phyloP scores from a whole-genome alignment of 2,797 vertebrate species.

The Echeneis naucrates region DNA sequence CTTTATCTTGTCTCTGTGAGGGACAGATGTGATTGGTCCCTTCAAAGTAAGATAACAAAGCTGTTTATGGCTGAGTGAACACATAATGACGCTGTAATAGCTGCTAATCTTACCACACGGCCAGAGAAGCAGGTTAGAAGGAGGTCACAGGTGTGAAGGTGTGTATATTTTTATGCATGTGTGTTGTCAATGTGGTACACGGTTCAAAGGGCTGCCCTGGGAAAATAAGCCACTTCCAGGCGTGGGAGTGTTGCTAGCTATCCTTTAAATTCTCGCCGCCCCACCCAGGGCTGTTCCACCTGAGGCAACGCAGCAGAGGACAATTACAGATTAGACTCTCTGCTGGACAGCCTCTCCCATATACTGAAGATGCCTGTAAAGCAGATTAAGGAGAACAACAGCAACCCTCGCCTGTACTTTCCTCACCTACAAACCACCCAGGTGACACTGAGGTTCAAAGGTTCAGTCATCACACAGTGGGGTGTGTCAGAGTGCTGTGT shows the following conservation, averaged over 20 bases:
- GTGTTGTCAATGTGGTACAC: slow-evolving; percentile 30
- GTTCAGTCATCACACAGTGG: slow-evolving; percentile 57
- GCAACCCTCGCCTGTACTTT: slow-evolving; percentile 74
- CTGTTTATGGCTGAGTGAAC: slow-evolving; percentile 71
- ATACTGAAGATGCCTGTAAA: slow-evolving; percentile 74
- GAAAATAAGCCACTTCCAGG: slow-evolving; percentile 69
- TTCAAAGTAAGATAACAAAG: slow-evolving; percentile 65
- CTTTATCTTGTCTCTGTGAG: slow-evolving; percentile 64
- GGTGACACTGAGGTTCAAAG: slow-evolving; percentile 78
- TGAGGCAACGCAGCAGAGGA: slow-evolving; percentile 74
- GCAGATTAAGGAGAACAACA: slow-evolving; percentile 77
- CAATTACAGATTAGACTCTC: slow-evolving; percentile 80
- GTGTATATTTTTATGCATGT: slow-evolving; percentile 65
- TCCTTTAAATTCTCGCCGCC: slow-evolving; percentile 69
- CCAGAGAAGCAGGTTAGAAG: slow-evolving; percentile 67
- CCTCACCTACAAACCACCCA: slow-evolving; percentile 68
- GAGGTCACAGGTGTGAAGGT: slow-evolving; percentile 76
- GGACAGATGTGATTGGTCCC: slow-evolving; percentile 66
- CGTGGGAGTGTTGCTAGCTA: slow-evolving; percentile 74
- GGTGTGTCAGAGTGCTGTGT: slow-evolving; percentile 41
- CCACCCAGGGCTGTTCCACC: slow-evolving; percentile 76
- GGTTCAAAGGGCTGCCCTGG: slow-evolving; percentile 77
- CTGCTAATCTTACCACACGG: slow-evolving; percentile 68
- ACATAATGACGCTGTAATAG: slow-evolving; percentile 78
- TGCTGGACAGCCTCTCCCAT: slow-evolving; percentile 73